Evolutionary conservation across 2,113 vertebrate genomes (phyloP).

Genomic region (Pitta sordida): DNA sequence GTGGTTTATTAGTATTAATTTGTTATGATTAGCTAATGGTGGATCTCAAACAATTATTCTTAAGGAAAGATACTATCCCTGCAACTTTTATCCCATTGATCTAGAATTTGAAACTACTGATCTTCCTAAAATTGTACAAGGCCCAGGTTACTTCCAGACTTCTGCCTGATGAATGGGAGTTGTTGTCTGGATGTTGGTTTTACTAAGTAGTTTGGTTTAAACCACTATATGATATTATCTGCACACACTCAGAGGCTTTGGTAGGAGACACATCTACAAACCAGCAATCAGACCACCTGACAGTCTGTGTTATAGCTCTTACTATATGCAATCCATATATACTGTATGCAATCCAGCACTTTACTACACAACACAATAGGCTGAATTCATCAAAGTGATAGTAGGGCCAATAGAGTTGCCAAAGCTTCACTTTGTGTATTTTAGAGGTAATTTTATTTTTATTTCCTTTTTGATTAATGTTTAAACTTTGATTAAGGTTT

Average conservation of each 20-base stretch:
- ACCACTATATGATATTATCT: background rate
- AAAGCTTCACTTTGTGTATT: background rate
- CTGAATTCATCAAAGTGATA: conserved; percentile 38
- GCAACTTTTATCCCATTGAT: background rate
- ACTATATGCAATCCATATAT: no score
- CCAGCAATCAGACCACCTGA: background rate
- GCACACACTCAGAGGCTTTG: background rate
- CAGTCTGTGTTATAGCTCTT: background rate
- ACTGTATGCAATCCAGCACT: background rate
- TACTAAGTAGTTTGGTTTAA: background rate
- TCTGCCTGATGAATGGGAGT: background rate
- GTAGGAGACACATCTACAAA: background rate
- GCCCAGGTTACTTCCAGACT: background rate
- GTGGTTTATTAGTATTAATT: background rate
- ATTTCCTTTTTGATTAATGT: conserved; percentile 51
- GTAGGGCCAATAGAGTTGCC: background rate
- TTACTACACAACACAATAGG: background rate
- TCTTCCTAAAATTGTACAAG: background rate
- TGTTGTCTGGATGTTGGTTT: background rate
- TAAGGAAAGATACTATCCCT: background rate
- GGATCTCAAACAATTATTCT: background rate
- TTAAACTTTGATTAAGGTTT: conserved; percentile 45
- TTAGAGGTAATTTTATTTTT: background rate
- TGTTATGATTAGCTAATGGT: background rate
- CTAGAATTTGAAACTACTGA: background rate